Base-by-base conservation (phyloP, 2,797 vertebrate species). In the Pelobates cultripes region DNA sequence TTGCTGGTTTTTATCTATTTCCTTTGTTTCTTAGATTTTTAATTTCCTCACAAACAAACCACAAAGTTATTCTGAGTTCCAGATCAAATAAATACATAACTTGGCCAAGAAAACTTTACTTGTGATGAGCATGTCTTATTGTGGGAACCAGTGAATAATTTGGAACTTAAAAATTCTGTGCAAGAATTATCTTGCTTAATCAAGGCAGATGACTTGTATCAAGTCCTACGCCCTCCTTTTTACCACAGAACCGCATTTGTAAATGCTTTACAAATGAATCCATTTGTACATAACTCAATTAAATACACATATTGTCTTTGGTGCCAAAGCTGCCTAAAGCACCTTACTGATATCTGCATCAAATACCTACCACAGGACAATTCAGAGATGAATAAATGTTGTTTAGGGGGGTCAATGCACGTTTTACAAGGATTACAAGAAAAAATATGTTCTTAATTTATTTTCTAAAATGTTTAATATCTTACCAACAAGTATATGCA, bases 41-140 rank as follows among this genome's bases (percentile, higher is more conserved):
- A 70, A 75, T 71, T 79, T 84, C 82, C 77, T 80, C 45, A 76
- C 67, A 79, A 84, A 80, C 72, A 79, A 79, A 79, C 82, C 77
- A 75, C 82, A 84, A 66, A 83, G 77, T 41, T 78, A 70, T 71
- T 76, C 71, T 44, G 60, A 75, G 68, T 84, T 76, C 82, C 77
- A 84, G 73, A 79, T 84, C 82, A 80, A 84, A 79, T 80, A 84
- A 84, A 84, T 84, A 72, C 60, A 71, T 57, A 76, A 84, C 73
- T 76, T 76, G 77, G 77, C 77, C 77, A 84, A 84, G 82, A 75
- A 80, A 80, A 40, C 41, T 45, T 70, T 79, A 70, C 77, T 75
- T 75, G 64, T 83, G 66, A 83, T 75, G 70, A 79, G 40, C 47
- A 67, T 71, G 45, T 79, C 51, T 66, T 76, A 78, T 71, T 84